Percentiles rank a stretch among this genome's conserved stretches.
Conservation (phyloP, 2,888 invertebrate genomes). For the Lissocephala sabroskyi region DNA sequence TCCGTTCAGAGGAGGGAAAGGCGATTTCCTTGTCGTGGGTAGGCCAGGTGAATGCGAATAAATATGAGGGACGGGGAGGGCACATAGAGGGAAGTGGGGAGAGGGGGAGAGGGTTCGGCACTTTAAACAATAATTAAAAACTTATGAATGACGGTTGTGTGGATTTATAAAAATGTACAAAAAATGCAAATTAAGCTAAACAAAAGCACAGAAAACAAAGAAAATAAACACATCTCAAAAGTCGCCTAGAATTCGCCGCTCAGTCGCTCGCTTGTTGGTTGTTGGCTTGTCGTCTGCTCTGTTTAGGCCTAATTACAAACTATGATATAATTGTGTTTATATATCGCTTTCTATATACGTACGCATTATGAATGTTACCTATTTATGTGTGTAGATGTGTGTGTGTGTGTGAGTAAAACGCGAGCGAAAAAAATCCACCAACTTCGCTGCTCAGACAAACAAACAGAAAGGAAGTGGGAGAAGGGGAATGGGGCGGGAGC, state of each 20-base stretch:
- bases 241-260: slow-evolving; percentile 44
- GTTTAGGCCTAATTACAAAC: slow-evolving; percentile 50
- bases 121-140: slow-evolving; percentile 57
- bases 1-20: not conserved
- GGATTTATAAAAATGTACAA: slow-evolving; percentile 51
- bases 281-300: not conserved
- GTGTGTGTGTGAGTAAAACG: slow-evolving; percentile 30
- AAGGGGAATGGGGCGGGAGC: too few relatives aligned
- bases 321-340: slow-evolving; percentile 44
- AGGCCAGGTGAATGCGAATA: slow-evolving; percentile 6
- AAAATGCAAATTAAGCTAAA: slow-evolving; percentile 52
- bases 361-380: too few relatives aligned
- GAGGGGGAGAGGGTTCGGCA: slow-evolving; percentile 29
- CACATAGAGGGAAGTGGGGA: slow-evolving; percentile 6
- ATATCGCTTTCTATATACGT: slow-evolving; percentile 29
- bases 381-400: too few relatives aligned
- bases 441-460: too few relatives aligned
- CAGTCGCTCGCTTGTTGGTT: slow-evolving; percentile 21
- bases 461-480: too few relatives aligned
- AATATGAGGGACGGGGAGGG: slow-evolving; percentile 9
- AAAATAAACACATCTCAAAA: slow-evolving; percentile 18
- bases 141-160: slow-evolving; percentile 38
- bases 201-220: slow-evolving; percentile 50
- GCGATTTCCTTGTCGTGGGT: slow-evolving; percentile 4
- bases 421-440: slow-evolving; percentile 7